phyloP scores from a whole-genome alignment of 1,140 invertebrate genomes.

The Drosophila triauraria region DNA sequence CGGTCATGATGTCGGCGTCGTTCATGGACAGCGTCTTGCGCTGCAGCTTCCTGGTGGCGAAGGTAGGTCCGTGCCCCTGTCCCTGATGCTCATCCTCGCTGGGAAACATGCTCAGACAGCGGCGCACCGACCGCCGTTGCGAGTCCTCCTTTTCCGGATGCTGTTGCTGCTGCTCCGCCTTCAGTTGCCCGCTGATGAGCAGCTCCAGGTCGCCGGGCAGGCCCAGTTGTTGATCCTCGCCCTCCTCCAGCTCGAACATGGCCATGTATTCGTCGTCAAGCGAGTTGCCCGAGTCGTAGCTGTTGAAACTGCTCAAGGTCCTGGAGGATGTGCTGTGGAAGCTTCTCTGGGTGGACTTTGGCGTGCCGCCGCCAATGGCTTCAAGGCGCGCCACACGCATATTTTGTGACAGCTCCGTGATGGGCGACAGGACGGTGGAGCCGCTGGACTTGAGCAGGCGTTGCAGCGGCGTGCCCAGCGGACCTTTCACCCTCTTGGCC shows the following conservation, averaged over 20 bases:
- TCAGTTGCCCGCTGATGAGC: conserved; percentile 66
- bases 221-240: conserved; percentile 28
- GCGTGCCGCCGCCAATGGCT: conserved; percentile 33
- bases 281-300: conserved; percentile 86
- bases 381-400: conserved; percentile 46
- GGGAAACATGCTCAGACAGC: conserved; percentile 76
- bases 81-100: conserved; percentile 34
- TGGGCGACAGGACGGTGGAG: conserved; percentile 53
- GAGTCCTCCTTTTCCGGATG: conserved; percentile 27
- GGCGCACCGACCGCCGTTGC: conserved; percentile 54
- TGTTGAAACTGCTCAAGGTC: conserved; percentile 74
- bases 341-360: conserved; percentile 52
- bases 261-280: conserved; percentile 89
- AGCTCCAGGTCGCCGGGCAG: conserved; percentile 81
- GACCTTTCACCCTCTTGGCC: conserved; percentile 38
- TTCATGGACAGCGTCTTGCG: conserved; percentile 70
- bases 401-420: conserved; percentile 61
- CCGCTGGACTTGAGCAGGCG: conserved; percentile 48
- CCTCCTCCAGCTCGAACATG: conserved; percentile 87
- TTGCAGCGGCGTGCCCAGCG: conserved; percentile 45
- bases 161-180: conserved; percentile 34
- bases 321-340: conserved; percentile 84
- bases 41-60: conserved; percentile 15
- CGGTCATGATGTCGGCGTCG: conserved; percentile 70
- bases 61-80: neutral